These are phyloP conservation scores for Ornithorhynchus anatinus DNA, from an alignment of 2,113 vertebrate species.

Conservation along the genomic window DNA sequence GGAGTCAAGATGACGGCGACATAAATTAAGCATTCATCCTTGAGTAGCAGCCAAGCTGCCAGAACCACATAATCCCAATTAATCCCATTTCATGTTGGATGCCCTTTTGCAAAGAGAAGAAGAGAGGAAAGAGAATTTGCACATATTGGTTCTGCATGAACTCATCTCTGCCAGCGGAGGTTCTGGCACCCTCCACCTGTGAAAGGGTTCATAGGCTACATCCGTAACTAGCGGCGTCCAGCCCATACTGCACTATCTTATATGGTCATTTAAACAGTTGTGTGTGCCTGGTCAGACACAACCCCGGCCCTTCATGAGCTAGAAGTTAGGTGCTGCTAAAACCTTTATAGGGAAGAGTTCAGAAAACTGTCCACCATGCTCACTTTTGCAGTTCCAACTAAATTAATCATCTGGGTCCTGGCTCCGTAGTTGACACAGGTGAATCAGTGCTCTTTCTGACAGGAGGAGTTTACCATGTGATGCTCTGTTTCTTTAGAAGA, in stretches of 20 bases:
- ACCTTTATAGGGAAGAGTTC: neutral
- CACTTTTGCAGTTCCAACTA: neutral
- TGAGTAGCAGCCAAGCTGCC: constrained; percentile 63
- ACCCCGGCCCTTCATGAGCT: neutral
- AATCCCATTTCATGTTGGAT: constrained; percentile 56
- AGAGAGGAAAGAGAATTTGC: constrained; percentile 31
- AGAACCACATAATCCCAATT: constrained; percentile 67
- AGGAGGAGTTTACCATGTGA: neutral
- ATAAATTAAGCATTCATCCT: constrained; percentile 67
- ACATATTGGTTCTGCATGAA: constrained; percentile 52
- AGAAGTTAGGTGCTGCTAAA: neutral
- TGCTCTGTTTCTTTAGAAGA: neutral
- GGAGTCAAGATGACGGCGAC: constrained; percentile 58
- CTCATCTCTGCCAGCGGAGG: constrained; percentile 52
- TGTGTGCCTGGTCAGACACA: neutral
- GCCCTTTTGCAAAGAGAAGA: constrained; percentile 59
- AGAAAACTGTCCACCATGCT: neutral
- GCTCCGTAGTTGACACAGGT: neutral
- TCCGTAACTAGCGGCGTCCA: neutral
- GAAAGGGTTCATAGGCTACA: neutral
- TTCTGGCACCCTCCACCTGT: constrained; percentile 20
- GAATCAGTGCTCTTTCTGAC: neutral
- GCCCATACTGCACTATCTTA: neutral
- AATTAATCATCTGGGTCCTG: neutral
- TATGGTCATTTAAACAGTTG: constrained; percentile 17